These are phyloP conservation scores for Puma concolor DNA, from an alignment of 2,113 vertebrate species.

Conservation along the genomic window DNA sequence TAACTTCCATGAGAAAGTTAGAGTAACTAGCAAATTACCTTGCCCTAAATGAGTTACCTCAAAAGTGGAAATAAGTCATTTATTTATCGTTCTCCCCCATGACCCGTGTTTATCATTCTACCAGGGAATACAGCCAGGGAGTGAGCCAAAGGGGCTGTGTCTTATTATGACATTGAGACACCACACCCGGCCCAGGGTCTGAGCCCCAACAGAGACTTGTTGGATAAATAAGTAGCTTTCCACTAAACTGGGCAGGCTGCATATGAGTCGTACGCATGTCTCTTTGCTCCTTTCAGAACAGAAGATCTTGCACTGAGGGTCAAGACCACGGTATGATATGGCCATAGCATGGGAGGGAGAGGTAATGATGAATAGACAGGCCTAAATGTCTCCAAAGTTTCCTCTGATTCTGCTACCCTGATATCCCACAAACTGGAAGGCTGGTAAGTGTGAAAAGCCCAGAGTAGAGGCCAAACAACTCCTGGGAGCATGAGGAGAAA, in stretches of 20 bases:
- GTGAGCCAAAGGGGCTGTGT: neutral
- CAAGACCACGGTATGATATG: neutral
- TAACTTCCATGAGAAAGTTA: neutral
- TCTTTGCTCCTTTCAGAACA: slow-evolving; percentile 33
- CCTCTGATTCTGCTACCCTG: neutral
- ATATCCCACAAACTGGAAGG: neutral
- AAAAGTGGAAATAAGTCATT: slow-evolving; percentile 41
- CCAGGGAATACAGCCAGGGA: slow-evolving; percentile 9
- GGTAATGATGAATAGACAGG: neutral
- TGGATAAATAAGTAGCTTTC: neutral
- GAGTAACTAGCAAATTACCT: slow-evolving; percentile 31
- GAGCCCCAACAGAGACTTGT: neutral
- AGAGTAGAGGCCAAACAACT: slow-evolving; percentile 22
- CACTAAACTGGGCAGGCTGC: neutral
- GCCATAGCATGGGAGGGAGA: neutral
- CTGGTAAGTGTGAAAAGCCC: neutral
- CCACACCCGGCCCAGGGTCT: neutral
- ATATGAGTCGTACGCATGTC: neutral
- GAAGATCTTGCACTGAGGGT: neutral
- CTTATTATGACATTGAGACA: slow-evolving; percentile 42
- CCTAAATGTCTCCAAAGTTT: neutral
- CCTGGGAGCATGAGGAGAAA: neutral
- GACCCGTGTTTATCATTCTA: slow-evolving; percentile 1
- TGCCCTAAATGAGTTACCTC: neutral
- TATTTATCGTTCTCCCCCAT: neutral